These are phyloP conservation scores for Eilema griseolum DNA, from an alignment of 2,888 invertebrate species.

Conservation along the genomic window DNA sequence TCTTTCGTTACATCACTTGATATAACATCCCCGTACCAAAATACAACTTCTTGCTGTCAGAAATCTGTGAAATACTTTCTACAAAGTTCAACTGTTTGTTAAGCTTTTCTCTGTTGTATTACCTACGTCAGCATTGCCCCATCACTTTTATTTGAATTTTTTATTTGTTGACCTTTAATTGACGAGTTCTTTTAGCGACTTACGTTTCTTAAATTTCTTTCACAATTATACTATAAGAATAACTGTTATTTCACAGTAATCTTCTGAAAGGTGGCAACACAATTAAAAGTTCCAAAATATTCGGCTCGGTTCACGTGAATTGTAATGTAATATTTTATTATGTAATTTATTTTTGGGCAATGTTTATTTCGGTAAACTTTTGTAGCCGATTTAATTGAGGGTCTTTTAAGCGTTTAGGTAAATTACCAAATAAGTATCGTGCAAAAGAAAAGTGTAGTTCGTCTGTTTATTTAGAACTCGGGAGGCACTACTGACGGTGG, in stretches of 20 bases:
- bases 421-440: slow-evolving; percentile 11
- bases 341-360: slow-evolving; percentile 49
- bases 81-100: background rate
- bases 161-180: slow-evolving; percentile 15
- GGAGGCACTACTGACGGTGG: background rate
- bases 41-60: background rate
- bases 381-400: slow-evolving; percentile 32
- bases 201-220: slow-evolving; percentile 32
- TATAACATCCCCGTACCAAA: background rate
- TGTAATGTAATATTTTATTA: slow-evolving; percentile 58
- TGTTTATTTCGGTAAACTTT: slow-evolving; percentile 55
- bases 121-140: slow-evolving; percentile 21
- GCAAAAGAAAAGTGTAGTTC: background rate
- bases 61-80: background rate
- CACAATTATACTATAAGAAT: slow-evolving; percentile 56
- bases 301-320: slow-evolving; percentile 60
- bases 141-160: background rate
- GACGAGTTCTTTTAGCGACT: slow-evolving; percentile 35
- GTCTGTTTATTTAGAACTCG: background rate
- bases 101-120: background rate
- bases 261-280: slow-evolving; percentile 61
- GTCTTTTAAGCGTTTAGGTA: slow-evolving; percentile 12
- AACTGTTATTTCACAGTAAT: slow-evolving; percentile 50
- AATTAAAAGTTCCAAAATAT: slow-evolving; percentile 65
- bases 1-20: background rate